phyloP scores from a whole-genome alignment of 2,797 vertebrate genomes.

The Acomys russatus region DNA sequence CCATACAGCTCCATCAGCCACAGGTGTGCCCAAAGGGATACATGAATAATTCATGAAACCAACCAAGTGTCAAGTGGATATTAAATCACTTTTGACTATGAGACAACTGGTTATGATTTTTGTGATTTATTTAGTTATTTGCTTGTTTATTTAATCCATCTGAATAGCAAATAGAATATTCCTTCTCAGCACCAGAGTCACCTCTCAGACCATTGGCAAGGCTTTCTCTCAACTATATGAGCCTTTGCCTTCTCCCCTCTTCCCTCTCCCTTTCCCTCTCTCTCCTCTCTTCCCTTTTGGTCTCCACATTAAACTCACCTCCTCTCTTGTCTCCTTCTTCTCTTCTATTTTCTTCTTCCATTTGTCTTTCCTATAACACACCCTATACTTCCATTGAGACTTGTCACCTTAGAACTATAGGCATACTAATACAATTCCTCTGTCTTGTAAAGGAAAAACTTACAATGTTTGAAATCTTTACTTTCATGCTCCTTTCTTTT shows the following conservation, averaged over 20 bases:
- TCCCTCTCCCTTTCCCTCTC: not conserved
- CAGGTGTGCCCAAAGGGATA: slow-evolving; percentile 74
- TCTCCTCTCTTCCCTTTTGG: not conserved
- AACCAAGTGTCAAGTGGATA: slow-evolving; percentile 36
- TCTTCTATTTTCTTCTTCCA: not conserved
- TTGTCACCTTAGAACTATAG: not conserved
- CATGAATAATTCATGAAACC: slow-evolving; percentile 82
- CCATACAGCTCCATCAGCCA: slow-evolving; percentile 73
- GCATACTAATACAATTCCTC: not conserved
- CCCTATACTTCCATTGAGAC: not conserved
- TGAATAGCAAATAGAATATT: not conserved
- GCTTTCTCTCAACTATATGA: not conserved
- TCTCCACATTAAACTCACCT: not conserved
- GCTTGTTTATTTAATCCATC: slow-evolving; percentile 54
- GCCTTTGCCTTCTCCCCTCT: not conserved
- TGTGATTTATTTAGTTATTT: slow-evolving; percentile 46
- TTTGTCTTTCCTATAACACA: not conserved
- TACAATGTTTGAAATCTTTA: not conserved
- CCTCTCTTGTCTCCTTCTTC: not conserved
- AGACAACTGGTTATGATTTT: slow-evolving; percentile 24
- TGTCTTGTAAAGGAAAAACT: not conserved
- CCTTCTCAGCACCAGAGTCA: not conserved
- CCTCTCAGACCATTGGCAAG: not conserved
- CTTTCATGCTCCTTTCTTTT: not conserved
- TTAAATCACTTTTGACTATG: slow-evolving; percentile 56